phyloP scores from a whole-genome alignment of 2,113 vertebrate species.

The Trochalopteron elliotii region DNA sequence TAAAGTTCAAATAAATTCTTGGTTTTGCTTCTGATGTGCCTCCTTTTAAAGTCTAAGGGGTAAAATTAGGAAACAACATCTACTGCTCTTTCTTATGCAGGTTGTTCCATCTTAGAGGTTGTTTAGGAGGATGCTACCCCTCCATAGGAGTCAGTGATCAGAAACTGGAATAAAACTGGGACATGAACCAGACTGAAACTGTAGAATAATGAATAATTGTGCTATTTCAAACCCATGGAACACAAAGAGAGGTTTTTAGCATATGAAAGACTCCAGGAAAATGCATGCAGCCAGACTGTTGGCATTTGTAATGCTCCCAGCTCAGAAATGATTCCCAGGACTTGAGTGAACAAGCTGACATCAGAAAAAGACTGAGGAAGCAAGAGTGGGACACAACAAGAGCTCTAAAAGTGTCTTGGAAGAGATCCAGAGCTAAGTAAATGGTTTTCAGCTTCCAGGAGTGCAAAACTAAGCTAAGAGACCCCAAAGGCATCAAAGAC shows the following conservation, averaged over 20 bases:
- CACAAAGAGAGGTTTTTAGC: slow-evolving; percentile 5
- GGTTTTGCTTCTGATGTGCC: not conserved
- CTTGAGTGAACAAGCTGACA: not conserved
- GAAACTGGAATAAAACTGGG: slow-evolving; percentile 25
- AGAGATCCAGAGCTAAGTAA: not conserved
- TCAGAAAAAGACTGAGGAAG: not conserved
- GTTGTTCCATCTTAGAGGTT: not conserved
- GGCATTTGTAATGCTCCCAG: not conserved
- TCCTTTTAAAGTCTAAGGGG: not conserved
- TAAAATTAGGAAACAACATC: not conserved
- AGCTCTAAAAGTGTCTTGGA: not conserved
- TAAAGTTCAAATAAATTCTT: not conserved
- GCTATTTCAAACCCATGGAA: slow-evolving; percentile 6
- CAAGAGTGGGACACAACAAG: not conserved
- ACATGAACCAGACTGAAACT: not conserved
- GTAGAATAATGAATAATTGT: slow-evolving; percentile 30
- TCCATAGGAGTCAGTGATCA: not conserved
- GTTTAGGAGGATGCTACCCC: not conserved
- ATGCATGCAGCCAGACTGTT: not conserved
- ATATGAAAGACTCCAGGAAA: slow-evolving; percentile 39
- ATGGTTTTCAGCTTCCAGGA: not conserved
- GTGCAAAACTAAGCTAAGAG: not conserved
- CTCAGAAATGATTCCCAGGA: not conserved
- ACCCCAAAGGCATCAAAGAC: not conserved
- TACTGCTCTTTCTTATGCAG: not conserved